Conservation (phyloP, 2,888 invertebrate species). For the Amphipyra berbera region DNA sequence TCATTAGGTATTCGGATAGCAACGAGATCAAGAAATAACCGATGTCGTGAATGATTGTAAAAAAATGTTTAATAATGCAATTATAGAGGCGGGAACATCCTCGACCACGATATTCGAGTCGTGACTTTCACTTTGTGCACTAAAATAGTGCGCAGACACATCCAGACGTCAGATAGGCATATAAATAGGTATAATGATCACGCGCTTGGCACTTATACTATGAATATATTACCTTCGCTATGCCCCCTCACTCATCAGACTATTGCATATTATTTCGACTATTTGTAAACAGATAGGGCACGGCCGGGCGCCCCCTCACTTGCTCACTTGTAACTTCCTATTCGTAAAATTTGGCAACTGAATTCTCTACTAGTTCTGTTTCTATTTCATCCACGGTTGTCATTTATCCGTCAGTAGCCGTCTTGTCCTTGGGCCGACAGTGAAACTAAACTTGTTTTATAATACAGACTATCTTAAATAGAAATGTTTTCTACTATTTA, state of each 20-base stretch:
- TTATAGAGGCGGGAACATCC: constrained; percentile 41
- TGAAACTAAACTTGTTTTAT: constrained; percentile 31
- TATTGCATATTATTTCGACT: constrained; percentile 32
- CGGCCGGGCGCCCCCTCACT: constrained; percentile 8
- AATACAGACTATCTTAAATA: constrained; percentile 1
- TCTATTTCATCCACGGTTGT: constrained; percentile 17
- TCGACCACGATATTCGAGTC: constrained; percentile 59
- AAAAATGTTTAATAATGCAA: constrained; percentile 32
- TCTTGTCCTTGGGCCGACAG: constrained; percentile 20
- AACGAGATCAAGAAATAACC: constrained; percentile 18
- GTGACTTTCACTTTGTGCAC: constrained; percentile 73
- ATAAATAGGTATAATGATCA: constrained; percentile 67
- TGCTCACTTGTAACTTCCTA: constrained; percentile 32
- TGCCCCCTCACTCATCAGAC: constrained; percentile 50
- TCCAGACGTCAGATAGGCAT: constrained; percentile 61
- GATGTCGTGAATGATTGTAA: constrained; percentile 35
- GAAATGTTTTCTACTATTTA: neutral
- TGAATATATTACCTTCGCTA: constrained; percentile 36
- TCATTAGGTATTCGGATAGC: neutral
- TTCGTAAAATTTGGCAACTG: constrained; percentile 45
- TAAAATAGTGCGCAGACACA: constrained; percentile 69
- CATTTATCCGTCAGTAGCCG: constrained; percentile 13
- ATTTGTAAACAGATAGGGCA: constrained; percentile 54
- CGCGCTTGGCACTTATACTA: constrained; percentile 67
- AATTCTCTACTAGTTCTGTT: constrained; percentile 8